These are phyloP conservation scores for Oryzias celebensis DNA, from an alignment of 2,113 vertebrate genomes.

Conservation along the genomic window DNA sequence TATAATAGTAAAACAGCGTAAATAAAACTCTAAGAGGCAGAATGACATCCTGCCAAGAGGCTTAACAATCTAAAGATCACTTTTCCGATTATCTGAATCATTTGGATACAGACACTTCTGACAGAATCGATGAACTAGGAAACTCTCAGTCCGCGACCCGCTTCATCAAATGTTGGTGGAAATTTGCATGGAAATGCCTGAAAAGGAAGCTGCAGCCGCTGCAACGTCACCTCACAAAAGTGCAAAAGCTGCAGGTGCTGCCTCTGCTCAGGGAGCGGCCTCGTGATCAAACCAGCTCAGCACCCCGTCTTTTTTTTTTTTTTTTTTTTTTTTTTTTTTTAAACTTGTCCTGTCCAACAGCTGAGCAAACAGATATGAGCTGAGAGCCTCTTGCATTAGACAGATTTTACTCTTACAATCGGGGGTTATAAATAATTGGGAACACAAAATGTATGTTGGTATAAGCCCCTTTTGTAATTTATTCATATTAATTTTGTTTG, in stretches of 20 bases:
- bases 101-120: constrained; percentile 62
- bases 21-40: constrained; percentile 25
- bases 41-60: constrained; percentile 35
- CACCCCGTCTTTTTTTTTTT: too few species aligned
- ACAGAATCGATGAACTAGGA: constrained; percentile 51
- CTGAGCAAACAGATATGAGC: too few species aligned
- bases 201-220: constrained; percentile 21
- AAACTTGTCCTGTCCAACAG: too few species aligned
- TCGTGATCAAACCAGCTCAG: too few species aligned
- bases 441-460: too few species aligned
- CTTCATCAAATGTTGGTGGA: constrained; percentile 22
- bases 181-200: constrained; percentile 38
- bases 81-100: constrained; percentile 52
- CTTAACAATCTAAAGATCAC: constrained; percentile 52
- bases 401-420: too few species aligned
- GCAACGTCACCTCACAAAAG: background rate
- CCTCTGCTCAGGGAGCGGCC: background rate
- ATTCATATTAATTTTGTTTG: too few species aligned
- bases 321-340: too few species aligned
- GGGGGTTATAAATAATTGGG: too few species aligned
- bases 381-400: too few species aligned
- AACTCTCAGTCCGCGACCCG: constrained; percentile 14
- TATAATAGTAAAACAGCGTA: constrained; percentile 17
- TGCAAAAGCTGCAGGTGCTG: background rate
- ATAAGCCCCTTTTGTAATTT: too few species aligned